Conservation (phyloP, 1,140 invertebrate genomes). For the Hestina assimilis region DNA sequence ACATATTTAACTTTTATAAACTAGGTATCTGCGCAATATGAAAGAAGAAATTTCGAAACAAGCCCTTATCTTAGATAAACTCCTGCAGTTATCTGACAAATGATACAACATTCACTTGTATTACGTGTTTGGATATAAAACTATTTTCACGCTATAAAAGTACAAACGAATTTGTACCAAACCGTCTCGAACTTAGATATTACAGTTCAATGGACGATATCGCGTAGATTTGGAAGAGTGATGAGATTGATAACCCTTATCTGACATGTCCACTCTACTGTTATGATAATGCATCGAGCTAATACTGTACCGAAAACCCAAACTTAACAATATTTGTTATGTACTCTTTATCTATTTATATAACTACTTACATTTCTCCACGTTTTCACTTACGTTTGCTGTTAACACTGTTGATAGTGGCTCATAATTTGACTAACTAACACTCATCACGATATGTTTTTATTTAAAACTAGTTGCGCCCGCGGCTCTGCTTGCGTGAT, state of each 20-base stretch:
- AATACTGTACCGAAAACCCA: conserved; percentile 1
- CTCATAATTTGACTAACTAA: no score
- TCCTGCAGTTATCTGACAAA: conserved; percentile 10
- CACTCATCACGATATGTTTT: no score
- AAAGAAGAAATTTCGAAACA: conserved; percentile 16
- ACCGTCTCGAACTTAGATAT: not conserved
- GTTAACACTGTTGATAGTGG: not conserved
- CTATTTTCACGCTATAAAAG: not conserved
- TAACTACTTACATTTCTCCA: not conserved
- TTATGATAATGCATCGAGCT: conserved; percentile 12
- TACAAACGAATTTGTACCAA: not conserved
- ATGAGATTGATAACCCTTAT: conserved; percentile 16
- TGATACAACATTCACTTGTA: conserved; percentile 17
- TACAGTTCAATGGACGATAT: not conserved
- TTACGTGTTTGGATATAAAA: conserved; percentile 12
- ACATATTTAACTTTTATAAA: no score
- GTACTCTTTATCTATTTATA: not conserved
- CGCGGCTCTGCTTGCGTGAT: no score
- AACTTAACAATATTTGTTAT: not conserved
- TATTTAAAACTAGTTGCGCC: no score
- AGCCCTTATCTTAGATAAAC: conserved; percentile 11
- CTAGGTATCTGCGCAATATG: no score
- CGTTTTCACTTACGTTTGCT: not conserved
- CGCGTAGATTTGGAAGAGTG: not conserved
- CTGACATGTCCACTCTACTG: conserved; percentile 8